phyloP scores from a whole-genome alignment of 2,113 vertebrate genomes.

The Donacobius atricapilla region DNA sequence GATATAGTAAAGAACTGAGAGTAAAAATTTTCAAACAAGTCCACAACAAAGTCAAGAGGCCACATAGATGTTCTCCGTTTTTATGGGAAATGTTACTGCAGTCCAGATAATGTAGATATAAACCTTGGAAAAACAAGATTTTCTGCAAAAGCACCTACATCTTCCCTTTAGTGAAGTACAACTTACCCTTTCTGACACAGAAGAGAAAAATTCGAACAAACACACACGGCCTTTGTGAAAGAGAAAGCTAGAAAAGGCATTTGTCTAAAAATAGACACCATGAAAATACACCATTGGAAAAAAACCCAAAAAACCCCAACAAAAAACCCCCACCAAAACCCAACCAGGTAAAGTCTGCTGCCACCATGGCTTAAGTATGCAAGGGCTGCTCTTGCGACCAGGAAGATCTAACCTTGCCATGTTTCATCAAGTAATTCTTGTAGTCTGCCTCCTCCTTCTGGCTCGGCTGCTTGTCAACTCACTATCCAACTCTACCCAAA shows the following conservation, averaged over 20 bases:
- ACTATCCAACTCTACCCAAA: neutral
- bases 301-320: neutral
- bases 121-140: neutral
- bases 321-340: too few species aligned
- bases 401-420: neutral
- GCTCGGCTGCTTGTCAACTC: neutral
- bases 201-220: neutral
- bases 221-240: neutral
- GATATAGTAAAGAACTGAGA: neutral
- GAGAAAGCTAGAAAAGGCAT: neutral
- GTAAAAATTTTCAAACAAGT: neutral
- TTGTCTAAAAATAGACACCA: neutral
- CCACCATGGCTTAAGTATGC: neutral
- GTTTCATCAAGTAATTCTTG: neutral
- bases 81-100: neutral
- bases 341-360: neutral
- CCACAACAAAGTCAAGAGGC: neutral
- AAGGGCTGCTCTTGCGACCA: neutral
- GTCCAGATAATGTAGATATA: neutral
- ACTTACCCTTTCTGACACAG: neutral
- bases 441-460: neutral
- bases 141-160: neutral
- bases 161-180: neutral
- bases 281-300: neutral
- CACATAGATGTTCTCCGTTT: neutral